Evolutionary conservation across 2,113 vertebrate species (phyloP).

Genomic region (Chionomys nivalis): DNA sequence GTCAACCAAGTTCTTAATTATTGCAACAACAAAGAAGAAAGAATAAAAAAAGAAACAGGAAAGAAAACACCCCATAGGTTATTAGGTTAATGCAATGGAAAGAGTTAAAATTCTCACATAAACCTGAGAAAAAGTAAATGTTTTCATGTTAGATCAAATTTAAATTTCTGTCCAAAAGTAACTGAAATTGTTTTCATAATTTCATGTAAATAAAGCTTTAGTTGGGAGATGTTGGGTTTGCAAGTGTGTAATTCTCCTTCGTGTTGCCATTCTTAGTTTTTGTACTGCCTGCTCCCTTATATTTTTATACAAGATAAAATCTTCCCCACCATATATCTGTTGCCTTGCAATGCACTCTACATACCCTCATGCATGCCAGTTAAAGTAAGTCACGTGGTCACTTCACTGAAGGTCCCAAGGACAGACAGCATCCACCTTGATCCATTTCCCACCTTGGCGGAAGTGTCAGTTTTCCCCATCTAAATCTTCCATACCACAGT

Average conservation of each 20-base stretch:
- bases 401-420: not conserved
- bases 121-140: not conserved
- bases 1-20: not conserved
- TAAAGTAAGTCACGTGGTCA: not conserved
- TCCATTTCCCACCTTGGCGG: not conserved
- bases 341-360: not conserved
- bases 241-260: not conserved
- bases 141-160: slow-evolving; percentile 21
- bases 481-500: not conserved
- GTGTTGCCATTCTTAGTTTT: not conserved
- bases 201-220: not conserved
- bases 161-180: not conserved
- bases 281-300: not conserved
- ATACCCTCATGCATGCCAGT: not conserved
- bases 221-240: not conserved
- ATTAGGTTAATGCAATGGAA: not conserved
- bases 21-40: not conserved
- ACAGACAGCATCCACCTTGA: not conserved
- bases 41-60: not conserved
- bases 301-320: not conserved
- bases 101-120: slow-evolving; percentile 40
- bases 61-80: not conserved
- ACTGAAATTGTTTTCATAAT: slow-evolving; percentile 16
- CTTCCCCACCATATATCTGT: not conserved
- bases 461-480: not conserved